Conservation (phyloP, 2,888 invertebrate species). For the Doris montereyensis region DNA sequence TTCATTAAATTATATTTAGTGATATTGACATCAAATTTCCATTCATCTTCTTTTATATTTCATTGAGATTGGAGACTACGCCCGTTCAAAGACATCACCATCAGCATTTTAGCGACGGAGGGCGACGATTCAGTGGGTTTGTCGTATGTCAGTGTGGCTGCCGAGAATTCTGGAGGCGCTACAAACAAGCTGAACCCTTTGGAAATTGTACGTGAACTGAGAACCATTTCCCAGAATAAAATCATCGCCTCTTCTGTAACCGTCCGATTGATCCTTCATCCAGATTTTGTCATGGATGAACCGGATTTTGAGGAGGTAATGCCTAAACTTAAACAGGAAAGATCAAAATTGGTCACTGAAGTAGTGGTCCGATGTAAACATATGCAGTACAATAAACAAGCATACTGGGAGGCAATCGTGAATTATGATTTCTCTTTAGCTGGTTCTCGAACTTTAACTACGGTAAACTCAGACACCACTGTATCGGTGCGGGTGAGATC, state of each 20-base stretch:
- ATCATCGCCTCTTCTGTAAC: constrained; percentile 63
- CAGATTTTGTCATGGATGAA: constrained; percentile 61
- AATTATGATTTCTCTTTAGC: no score
- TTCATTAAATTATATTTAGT: no score
- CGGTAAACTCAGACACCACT: no score
- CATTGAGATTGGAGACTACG: constrained; percentile 66
- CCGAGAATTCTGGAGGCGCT: constrained; percentile 59
- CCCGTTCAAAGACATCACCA: constrained; percentile 56
- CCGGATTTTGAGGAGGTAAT: constrained; percentile 52
- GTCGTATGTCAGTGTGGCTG: constrained; percentile 54
- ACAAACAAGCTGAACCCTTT: constrained; percentile 63
- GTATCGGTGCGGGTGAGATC: no score
- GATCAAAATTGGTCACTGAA: no score
- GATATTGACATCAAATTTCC: no score
- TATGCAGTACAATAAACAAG: no score
- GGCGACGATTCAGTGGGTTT: constrained; percentile 56
- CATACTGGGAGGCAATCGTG: no score
- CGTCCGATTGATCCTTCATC: constrained; percentile 59
- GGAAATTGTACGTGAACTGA: constrained; percentile 65
- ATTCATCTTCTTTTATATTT: no score
- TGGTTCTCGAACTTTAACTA: no score
- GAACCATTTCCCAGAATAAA: constrained; percentile 65
- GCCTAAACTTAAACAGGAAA: no score
- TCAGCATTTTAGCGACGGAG: constrained; percentile 63
- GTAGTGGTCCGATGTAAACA: no score